phyloP scores from a whole-genome alignment of 2,888 invertebrate species.

The Hoplodrina ambigua region DNA sequence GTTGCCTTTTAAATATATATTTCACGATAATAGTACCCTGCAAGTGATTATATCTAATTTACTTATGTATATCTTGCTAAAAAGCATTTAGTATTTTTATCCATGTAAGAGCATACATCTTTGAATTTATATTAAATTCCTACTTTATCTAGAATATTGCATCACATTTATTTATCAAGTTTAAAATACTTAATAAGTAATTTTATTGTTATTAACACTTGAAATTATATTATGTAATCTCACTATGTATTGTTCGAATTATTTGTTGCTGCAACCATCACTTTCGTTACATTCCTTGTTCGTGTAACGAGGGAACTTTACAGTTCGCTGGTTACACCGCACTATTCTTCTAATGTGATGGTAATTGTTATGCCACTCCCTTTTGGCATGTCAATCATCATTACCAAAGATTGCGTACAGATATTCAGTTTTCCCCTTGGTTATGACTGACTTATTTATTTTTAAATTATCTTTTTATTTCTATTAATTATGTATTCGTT shows the following conservation, averaged over 20 bases:
- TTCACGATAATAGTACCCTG: background rate
- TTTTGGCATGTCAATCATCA: conserved; percentile 84
- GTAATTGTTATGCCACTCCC: conserved; percentile 67
- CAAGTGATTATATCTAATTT: background rate
- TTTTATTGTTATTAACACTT: conserved; percentile 24
- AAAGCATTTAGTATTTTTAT: conserved; percentile 14
- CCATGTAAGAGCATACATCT: conserved; percentile 4
- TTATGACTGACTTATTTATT: conserved; percentile 73
- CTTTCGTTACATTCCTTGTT: conserved; percentile 58
- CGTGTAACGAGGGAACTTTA: conserved; percentile 84
- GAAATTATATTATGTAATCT: conserved; percentile 39
- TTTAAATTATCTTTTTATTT: conserved; percentile 26
- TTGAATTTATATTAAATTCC: conserved; percentile 3
- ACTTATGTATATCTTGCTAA: conserved; percentile 1
- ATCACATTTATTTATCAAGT: conserved; percentile 36
- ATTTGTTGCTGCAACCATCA: conserved; percentile 83
- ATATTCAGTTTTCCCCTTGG: conserved; percentile 89
- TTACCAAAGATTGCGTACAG: conserved; percentile 80
- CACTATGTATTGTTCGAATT: conserved; percentile 32
- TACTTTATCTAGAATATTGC: conserved; percentile 39
- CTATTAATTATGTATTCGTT: conserved; percentile 2
- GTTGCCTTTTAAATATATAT: conserved; percentile 3
- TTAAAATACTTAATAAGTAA: conserved; percentile 13
- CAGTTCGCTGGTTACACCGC: conserved; percentile 84
- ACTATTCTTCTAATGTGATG: conserved; percentile 67